phyloP scores from a whole-genome alignment of 2,113 vertebrate species.

The Petaurus breviceps region DNA sequence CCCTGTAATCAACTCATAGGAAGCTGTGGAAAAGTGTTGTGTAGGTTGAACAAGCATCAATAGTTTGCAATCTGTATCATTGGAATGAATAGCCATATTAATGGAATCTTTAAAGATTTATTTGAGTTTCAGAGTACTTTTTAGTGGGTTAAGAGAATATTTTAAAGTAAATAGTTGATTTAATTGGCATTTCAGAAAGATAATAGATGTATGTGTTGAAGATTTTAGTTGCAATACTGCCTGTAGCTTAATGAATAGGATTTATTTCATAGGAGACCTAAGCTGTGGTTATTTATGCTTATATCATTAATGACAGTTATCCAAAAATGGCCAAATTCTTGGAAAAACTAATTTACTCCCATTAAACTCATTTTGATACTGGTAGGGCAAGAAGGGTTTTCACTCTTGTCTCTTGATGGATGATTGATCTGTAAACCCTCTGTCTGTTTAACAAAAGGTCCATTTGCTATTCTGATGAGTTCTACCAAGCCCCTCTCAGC shows the following conservation, averaged over 20 bases:
- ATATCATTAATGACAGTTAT: not conserved
- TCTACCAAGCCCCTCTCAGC: not conserved
- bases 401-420: not conserved
- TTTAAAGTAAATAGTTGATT: constrained; percentile 18
- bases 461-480: not conserved
- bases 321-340: not conserved
- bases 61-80: not conserved
- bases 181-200: not conserved
- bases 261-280: not conserved
- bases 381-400: not conserved
- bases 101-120: not conserved
- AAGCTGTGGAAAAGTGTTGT: not conserved
- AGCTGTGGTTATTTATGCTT: not conserved
- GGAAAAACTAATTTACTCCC: constrained; percentile 1
- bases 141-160: not conserved
- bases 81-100: not conserved
- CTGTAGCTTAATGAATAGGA: constrained; percentile 16
- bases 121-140: not conserved
- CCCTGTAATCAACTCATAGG: not conserved
- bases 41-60: not conserved
- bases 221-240: not conserved
- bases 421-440: not conserved
- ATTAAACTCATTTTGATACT: not conserved
- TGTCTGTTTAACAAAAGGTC: not conserved
- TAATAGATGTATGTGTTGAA: not conserved